Evolutionary conservation across 2,113 vertebrate species (phyloP).

Genomic region (Neotragus moschatus): DNA sequence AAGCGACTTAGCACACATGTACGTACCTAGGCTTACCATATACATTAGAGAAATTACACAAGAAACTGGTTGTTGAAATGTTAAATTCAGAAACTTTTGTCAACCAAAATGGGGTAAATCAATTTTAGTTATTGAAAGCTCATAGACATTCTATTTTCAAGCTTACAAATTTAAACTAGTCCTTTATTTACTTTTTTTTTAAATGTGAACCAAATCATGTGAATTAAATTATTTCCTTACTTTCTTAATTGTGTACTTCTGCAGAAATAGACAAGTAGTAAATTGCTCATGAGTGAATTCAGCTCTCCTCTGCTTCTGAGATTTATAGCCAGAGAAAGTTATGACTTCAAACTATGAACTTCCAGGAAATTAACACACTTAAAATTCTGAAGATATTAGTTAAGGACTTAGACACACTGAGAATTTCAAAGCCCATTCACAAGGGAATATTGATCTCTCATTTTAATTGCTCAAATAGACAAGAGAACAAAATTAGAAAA

Average conservation of each 20-base stretch:
- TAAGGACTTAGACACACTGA: not conserved
- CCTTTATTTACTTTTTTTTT: not conserved
- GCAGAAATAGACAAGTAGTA: not conserved
- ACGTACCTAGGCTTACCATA: not conserved
- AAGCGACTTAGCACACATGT: not conserved
- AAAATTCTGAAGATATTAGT: not conserved
- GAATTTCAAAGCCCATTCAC: not conserved
- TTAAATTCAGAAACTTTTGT: not conserved
- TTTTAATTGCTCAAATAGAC: not conserved
- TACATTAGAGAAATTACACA: not conserved
- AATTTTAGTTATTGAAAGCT: not conserved
- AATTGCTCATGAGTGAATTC: not conserved
- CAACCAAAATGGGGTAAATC: not conserved
- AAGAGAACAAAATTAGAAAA: not conserved
- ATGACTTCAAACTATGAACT: not conserved
- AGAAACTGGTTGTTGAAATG: not conserved
- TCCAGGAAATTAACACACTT: not conserved
- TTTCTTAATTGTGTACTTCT: not conserved
- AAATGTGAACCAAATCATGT: not conserved
- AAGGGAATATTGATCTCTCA: not conserved
- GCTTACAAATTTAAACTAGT: not conserved
- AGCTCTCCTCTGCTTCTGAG: not conserved
- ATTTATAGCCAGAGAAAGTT: not conserved
- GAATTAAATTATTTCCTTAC: not conserved
- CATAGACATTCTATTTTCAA: not conserved